phyloP scores from a whole-genome alignment of 2,888 invertebrate species.

The Synanthedon andrenaeformis region DNA sequence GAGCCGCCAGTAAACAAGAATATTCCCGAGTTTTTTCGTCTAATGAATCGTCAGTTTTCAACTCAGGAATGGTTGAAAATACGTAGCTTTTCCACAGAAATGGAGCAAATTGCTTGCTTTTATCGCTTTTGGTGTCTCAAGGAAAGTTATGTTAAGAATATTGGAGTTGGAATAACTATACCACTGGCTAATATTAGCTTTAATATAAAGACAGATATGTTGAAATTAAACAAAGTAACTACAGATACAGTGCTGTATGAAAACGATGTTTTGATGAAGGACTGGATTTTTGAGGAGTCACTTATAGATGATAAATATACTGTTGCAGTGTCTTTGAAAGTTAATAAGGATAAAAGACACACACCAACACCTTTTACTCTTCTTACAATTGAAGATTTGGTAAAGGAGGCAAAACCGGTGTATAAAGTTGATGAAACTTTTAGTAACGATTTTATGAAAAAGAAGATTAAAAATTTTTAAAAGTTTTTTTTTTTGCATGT shows the following conservation, averaged over 20 bases:
- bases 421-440: slow-evolving; percentile 65
- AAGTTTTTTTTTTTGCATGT: background rate
- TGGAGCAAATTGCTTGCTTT: slow-evolving; percentile 81
- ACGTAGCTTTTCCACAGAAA: slow-evolving; percentile 62
- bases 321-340: slow-evolving; percentile 77
- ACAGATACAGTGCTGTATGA: slow-evolving; percentile 77
- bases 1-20: slow-evolving; percentile 79
- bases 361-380: slow-evolving; percentile 51
- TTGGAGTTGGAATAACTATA: slow-evolving; percentile 85
- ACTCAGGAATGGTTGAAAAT: slow-evolving; percentile 84
- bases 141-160: slow-evolving; percentile 94
- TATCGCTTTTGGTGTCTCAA: slow-evolving; percentile 94
- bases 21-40: slow-evolving; percentile 83
- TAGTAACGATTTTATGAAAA: slow-evolving; percentile 68
- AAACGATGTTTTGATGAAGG: slow-evolving; percentile 62
- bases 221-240: slow-evolving; percentile 50
- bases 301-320: slow-evolving; percentile 81
- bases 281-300: slow-evolving; percentile 89
- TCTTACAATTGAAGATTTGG: slow-evolving; percentile 72
- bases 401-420: slow-evolving; percentile 59
- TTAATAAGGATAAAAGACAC: slow-evolving; percentile 22
- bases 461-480: slow-evolving; percentile 51
- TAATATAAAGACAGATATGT: slow-evolving; percentile 66
- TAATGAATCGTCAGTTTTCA: slow-evolving; percentile 91
- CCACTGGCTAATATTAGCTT: slow-evolving; percentile 84